These are phyloP conservation scores for Cryptocheilus praepositus DNA, from an alignment of 2,888 invertebrate species.

Conservation along the genomic window DNA sequence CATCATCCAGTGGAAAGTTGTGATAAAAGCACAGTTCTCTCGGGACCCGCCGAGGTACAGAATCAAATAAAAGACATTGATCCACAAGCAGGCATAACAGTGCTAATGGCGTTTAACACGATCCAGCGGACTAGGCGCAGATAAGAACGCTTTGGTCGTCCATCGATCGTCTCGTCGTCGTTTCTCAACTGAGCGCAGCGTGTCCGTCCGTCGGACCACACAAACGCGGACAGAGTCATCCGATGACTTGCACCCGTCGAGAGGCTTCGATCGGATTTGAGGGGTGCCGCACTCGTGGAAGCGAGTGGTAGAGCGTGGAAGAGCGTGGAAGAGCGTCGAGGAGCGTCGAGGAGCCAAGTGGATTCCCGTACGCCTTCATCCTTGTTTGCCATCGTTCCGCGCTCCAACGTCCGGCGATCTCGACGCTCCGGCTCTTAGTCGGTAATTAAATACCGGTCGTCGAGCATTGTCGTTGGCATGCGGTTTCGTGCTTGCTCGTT, in stretches of 20 bases:
- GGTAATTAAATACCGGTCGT: conserved; percentile 46
- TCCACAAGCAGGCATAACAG: no score
- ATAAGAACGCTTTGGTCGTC: conserved; percentile 4
- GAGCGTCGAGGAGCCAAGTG: not conserved
- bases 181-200: conserved; percentile 5
- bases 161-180: conserved; percentile 1
- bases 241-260: conserved; percentile 20
- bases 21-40: no score
- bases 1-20: no score
- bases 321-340: not conserved
- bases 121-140: conserved; percentile 3
- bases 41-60: no score
- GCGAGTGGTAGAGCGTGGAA: not conserved
- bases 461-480: conserved; percentile 28
- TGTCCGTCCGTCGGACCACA: conserved; percentile 19
- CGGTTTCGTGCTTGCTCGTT: conserved; percentile 35
- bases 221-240: conserved; percentile 18
- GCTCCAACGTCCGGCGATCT: conserved; percentile 11
- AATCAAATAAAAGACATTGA: no score
- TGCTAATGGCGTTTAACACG: not conserved
- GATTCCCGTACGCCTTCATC: not conserved
- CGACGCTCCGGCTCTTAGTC: conserved; percentile 11
- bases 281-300: no score
- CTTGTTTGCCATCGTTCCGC: not conserved
- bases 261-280: not conserved